Conservation (phyloP, 2,113 vertebrate genomes). For the Tricholaema leucomelas region DNA sequence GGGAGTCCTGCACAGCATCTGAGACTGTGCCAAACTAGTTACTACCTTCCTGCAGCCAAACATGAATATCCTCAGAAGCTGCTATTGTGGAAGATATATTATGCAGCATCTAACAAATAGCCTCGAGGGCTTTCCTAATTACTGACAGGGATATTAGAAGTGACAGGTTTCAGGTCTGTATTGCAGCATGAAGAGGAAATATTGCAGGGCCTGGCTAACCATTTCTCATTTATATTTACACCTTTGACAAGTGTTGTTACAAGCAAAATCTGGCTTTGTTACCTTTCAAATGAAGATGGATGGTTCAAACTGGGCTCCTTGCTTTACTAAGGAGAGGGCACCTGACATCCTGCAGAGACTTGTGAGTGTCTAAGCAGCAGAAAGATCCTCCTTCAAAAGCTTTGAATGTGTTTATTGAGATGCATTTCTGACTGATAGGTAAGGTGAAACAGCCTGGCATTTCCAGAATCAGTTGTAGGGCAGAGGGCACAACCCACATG, state of each 20-base stretch:
- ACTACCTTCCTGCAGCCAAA: slow-evolving; percentile 35
- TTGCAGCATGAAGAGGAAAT: slow-evolving; percentile 21
- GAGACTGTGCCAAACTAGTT: slow-evolving; percentile 7
- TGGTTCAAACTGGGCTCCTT: not conserved
- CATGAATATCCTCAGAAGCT: slow-evolving; percentile 8
- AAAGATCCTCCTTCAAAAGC: not conserved
- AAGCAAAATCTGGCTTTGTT: not conserved
- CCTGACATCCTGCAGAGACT: not conserved
- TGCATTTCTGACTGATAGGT: not conserved
- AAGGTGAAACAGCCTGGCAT: not conserved
- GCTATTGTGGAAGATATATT: not conserved
- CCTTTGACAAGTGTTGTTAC: slow-evolving; percentile 23
- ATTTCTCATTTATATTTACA: slow-evolving; percentile 39
- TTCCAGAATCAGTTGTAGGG: not conserved
- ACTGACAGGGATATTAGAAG: slow-evolving; percentile 28
- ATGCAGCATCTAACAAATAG: not conserved
- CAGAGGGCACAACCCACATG: not conserved
- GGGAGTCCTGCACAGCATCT: not conserved
- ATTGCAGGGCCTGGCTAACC: not conserved
- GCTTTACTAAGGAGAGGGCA: not conserved
- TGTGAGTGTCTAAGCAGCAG: not conserved
- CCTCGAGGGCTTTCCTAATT: slow-evolving; percentile 28
- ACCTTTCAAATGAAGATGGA: not conserved
- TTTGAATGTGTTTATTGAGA: not conserved
- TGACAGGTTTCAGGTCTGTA: slow-evolving; percentile 17